Evolutionary conservation across 2,888 invertebrate genomes (phyloP).

Genomic region (Philopedon plagiatum): DNA sequence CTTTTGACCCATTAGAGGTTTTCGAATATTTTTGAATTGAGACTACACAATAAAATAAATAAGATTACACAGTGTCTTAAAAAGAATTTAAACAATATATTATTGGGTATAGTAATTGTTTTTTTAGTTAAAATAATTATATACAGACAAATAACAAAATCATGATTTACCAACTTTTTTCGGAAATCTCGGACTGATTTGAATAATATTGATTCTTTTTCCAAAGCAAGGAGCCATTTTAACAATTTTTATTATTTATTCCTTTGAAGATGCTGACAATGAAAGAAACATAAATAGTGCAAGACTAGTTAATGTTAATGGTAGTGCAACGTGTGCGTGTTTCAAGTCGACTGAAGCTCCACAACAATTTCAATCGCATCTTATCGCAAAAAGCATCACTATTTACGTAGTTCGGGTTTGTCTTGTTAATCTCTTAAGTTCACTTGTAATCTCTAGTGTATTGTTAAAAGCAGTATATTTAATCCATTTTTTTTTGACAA

Average conservation of each 20-base stretch:
- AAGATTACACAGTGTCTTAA: too few species aligned
- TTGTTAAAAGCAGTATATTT: slow-evolving; percentile 20
- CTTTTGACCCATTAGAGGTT: too few species aligned
- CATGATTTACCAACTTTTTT: slow-evolving; percentile 38
- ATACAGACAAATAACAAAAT: background rate
- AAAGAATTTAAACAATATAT: too few species aligned
- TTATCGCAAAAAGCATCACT: slow-evolving; percentile 1
- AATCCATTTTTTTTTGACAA: slow-evolving; percentile 7
- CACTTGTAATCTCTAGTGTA: slow-evolving; percentile 9
- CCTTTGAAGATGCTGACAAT: background rate
- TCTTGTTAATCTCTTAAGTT: slow-evolving; percentile 21
- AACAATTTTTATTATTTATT: background rate
- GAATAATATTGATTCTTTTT: background rate
- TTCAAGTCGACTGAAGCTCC: slow-evolving; percentile 5
- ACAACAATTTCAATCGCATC: slow-evolving; percentile 1
- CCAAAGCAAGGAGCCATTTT: slow-evolving; percentile 36
- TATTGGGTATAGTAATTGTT: too few species aligned
- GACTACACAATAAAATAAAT: too few species aligned
- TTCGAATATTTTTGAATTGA: too few species aligned
- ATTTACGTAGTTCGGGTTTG: slow-evolving; percentile 23
- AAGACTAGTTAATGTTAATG: too few species aligned
- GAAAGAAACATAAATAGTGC: background rate
- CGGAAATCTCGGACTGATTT: background rate
- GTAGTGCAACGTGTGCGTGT: slow-evolving; percentile 23
- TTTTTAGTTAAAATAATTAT: too few species aligned